Base-by-base conservation (phyloP, 2,797 vertebrate species). In the Melanogrammus aeglefinus region DNA sequence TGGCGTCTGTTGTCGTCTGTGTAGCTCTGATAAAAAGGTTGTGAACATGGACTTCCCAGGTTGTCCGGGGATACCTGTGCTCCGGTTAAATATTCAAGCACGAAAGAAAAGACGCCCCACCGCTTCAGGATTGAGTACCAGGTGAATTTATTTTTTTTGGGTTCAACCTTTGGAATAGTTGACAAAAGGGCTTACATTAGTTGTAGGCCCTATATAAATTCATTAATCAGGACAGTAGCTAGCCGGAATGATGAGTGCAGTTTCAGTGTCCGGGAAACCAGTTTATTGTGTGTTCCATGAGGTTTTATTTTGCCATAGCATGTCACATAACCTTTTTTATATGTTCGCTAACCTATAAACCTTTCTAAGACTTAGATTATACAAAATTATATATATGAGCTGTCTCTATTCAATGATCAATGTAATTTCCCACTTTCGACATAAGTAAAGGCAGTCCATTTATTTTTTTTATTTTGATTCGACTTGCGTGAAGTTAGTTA, bases 111-210 rank as follows among this genome's bases (percentile, higher is more conserved):
- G 83, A 78, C 92, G 2, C 93, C 90, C 0, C 93, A 1, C 90
- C 84, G 0, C 77, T 87, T 5, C 91, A 3, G 90, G 88, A 95
- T 95, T 93, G 94, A 95, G 74, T 95, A n/a, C 82, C 94, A 95
- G 92, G 94, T 95, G 80, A 78, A 13, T 0, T 10, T 0, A n/a
- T 2, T 29, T 0, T n/a, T 10, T 41, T 41, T 44, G 16, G 21
- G 21, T 2, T n/a, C 36, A 38, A 12, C 38, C 10, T 39, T 41
- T 74, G n/a, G 13, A 41, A 2, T 72, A 6, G 39, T 74, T 29
- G 31, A 31, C 31, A 31, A 31, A 31, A 31, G 31, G n/a, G 1
- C 31, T 2, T 31, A 31, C 31, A 31, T 31, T 31, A 31, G 31
- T 2, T 31, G 31, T 44, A n/a, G n/a, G n/a, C n/a, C n/a, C n/a